These are phyloP conservation scores for Pterocles burchelli DNA, from an alignment of 2,113 vertebrate genomes.

Conservation along the genomic window DNA sequence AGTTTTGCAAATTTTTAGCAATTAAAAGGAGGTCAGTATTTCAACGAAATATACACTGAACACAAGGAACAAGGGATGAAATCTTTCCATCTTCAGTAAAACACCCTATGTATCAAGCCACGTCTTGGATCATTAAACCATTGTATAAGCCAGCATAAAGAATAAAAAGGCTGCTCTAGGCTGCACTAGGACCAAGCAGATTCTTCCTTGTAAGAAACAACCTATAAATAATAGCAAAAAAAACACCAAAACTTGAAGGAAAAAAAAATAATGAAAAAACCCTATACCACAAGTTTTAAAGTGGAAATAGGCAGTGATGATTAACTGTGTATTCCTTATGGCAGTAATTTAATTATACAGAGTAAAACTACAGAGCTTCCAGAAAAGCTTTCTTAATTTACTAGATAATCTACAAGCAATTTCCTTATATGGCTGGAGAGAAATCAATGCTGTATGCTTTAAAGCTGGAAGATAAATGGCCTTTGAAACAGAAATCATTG, in stretches of 20 bases:
- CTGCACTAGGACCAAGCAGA: neutral
- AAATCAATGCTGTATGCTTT: constrained; percentile 32
- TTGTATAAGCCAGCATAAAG: neutral
- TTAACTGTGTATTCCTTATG: constrained; percentile 14
- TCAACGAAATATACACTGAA: neutral
- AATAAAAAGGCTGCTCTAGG: neutral
- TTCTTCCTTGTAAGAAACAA: neutral
- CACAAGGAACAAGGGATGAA: neutral
- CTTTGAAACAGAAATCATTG: constrained; percentile 44
- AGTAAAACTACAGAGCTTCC: constrained; percentile 31
- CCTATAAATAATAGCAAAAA: neutral
- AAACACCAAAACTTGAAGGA: neutral
- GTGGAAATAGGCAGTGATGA: neutral
- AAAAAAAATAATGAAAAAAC: neutral
- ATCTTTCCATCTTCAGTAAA: neutral
- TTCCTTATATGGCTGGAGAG: constrained; percentile 53
- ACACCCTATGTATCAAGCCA: neutral
- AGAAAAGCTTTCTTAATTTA: constrained; percentile 55
- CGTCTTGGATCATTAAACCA: neutral
- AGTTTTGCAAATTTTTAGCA: neutral
- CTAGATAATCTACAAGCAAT: constrained; percentile 49
- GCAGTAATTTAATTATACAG: constrained; percentile 50
- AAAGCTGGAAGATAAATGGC: constrained; percentile 55
- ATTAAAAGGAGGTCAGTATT: neutral
- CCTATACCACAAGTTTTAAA: neutral